Conservation (phyloP, 2,797 vertebrate species). For the Sebastes taczanowskii region DNA sequence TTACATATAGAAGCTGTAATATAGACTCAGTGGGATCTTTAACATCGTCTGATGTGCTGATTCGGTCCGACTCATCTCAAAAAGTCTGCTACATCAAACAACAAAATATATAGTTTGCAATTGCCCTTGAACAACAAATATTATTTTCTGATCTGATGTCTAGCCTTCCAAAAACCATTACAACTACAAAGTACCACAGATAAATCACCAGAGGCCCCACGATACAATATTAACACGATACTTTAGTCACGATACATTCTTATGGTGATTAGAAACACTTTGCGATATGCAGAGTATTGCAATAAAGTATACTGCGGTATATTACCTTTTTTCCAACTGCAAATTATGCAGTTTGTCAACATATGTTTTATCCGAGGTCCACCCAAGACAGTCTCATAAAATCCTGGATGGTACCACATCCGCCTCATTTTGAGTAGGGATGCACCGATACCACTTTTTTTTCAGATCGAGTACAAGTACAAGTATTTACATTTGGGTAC, state of each 20-base stretch:
- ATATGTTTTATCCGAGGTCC: too few species aligned
- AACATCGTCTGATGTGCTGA: background rate
- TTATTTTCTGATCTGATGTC: background rate
- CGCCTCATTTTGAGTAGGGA: too few species aligned
- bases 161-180: background rate
- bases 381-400: too few species aligned
- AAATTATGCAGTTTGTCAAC: too few species aligned
- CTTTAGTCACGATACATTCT: fast-evolving
- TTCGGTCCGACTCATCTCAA: background rate
- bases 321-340: too few species aligned
- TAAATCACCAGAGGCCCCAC: too few species aligned
- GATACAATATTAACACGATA: too few species aligned
- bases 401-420: too few species aligned
- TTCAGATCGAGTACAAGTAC: fast-evolving
- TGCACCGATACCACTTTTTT: too few species aligned
- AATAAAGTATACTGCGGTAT: background rate
- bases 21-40: background rate
- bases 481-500: too few species aligned
- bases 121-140: background rate
- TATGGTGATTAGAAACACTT: too few species aligned
- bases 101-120: background rate
- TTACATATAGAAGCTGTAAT: background rate
- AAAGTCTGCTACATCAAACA: background rate
- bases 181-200: background rate
- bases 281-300: too few species aligned